A percentile compares a stretch with the other conserved stretches of the same genome.
Conservation (phyloP, 2,113 vertebrate genomes). For the Ictidomys tridecemlineatus region DNA sequence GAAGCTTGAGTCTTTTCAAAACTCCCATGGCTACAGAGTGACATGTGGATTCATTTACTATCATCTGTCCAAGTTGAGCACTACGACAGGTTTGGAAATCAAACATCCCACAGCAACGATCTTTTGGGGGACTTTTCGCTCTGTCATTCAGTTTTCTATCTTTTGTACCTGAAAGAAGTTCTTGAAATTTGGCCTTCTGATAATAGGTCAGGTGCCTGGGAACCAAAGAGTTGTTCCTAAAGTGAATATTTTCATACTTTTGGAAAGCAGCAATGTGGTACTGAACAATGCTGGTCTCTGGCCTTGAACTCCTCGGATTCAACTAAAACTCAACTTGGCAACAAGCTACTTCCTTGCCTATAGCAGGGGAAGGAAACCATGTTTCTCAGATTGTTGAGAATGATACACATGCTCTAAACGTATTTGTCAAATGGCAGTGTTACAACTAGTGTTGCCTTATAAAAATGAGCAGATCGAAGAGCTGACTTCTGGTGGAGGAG, state of each 20-base stretch:
- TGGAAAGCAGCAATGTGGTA: background rate
- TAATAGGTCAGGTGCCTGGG: background rate
- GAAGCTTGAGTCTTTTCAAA: slow-evolving; percentile 10
- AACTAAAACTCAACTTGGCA: background rate
- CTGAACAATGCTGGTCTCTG: background rate
- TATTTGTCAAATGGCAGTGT: background rate
- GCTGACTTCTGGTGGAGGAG: background rate
- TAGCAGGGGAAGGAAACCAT: background rate
- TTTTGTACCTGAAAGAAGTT: background rate
- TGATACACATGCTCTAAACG: background rate
- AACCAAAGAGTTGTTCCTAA: background rate
- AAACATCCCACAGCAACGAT: background rate
- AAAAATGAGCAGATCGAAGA: background rate
- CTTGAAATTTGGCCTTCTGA: background rate
- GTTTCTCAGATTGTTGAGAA: background rate
- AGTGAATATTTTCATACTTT: background rate
- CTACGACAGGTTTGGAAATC: background rate
- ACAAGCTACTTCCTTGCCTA: background rate
- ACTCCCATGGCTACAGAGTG: background rate
- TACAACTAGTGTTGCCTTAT: background rate
- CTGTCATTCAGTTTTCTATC: background rate
- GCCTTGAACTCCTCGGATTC: background rate
- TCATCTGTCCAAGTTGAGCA: background rate
- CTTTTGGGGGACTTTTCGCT: background rate
- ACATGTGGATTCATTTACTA: background rate